Percentiles rank a stretch among this genome's conserved stretches.
Conservation (phyloP, 1,140 invertebrate species). For the Drosophila persimilis region DNA sequence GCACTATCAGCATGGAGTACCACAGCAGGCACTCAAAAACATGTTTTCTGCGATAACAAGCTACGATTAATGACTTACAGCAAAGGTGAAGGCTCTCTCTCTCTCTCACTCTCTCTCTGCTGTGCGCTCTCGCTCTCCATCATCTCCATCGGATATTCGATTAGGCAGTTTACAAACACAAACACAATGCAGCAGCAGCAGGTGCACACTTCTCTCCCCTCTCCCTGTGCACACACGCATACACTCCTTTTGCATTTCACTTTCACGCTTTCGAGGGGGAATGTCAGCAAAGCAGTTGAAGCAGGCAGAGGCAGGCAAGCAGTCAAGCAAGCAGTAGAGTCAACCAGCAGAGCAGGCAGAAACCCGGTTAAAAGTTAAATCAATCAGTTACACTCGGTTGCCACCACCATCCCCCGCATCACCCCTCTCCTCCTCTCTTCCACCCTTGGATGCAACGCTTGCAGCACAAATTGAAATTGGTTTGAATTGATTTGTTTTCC, state of each 20-base stretch:
- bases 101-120: no score
- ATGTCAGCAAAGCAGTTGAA: constrained; percentile 20
- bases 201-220: no score
- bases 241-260: constrained; percentile 51
- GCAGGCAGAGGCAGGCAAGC: constrained; percentile 18
- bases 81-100: constrained; percentile 23
- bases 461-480: constrained; percentile 48
- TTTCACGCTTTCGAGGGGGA: constrained; percentile 48
- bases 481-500: constrained; percentile 57
- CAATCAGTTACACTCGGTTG: constrained; percentile 57
- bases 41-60: constrained; percentile 45
- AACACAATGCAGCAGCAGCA: constrained; percentile 5
- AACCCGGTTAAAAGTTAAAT: constrained; percentile 55
- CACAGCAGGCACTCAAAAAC: constrained; percentile 13
- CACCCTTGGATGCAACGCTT: constrained; percentile 19
- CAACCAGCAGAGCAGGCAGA: constrained; percentile 37
- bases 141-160: constrained; percentile 21
- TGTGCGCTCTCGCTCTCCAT: no score
- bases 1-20: constrained; percentile 20
- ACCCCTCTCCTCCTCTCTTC: not conserved
- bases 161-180: constrained; percentile 26
- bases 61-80: constrained; percentile 42
- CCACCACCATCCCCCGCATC: not conserved
- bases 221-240: constrained; percentile 5
- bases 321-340: constrained; percentile 29